phyloP scores from a whole-genome alignment of 2,113 vertebrate genomes.

The Corythornis cristatus region DNA sequence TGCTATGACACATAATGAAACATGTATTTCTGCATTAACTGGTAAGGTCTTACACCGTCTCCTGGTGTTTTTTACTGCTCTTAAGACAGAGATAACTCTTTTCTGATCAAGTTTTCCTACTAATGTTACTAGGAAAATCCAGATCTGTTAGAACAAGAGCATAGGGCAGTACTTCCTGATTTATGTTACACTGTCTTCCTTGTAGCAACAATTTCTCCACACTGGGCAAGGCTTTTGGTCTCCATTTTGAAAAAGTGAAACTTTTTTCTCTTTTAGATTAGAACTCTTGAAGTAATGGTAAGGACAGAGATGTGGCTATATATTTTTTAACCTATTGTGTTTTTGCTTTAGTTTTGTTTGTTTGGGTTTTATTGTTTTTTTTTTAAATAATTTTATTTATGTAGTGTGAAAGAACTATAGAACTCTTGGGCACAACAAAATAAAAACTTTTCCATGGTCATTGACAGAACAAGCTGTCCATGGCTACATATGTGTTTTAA shows the following conservation, averaged over 20 bases:
- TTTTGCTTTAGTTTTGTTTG: no score
- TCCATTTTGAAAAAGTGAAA: neutral
- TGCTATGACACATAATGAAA: constrained; percentile 89
- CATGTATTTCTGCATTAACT: constrained; percentile 85
- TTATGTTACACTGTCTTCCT: neutral
- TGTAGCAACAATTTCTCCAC: neutral
- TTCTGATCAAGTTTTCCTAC: neutral
- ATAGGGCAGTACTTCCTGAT: neutral
- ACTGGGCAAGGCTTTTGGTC: neutral
- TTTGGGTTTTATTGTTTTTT: no score
- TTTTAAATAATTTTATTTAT: neutral
- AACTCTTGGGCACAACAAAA: neutral
- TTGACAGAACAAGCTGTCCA: neutral
- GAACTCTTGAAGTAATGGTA: neutral
- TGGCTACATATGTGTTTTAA: neutral
- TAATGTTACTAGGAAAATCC: neutral
- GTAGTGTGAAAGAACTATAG: neutral
- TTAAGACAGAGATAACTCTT: neutral
- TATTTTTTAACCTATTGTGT: no score
- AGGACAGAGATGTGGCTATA: neutral
- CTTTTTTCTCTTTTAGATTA: neutral
- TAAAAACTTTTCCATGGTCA: neutral
- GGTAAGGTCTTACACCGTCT: constrained; percentile 71
- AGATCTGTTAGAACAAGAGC: neutral
- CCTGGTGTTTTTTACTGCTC: neutral